Base-by-base conservation (phyloP, 2,113 vertebrate species). In the Nerophis lumbriciformis region DNA sequence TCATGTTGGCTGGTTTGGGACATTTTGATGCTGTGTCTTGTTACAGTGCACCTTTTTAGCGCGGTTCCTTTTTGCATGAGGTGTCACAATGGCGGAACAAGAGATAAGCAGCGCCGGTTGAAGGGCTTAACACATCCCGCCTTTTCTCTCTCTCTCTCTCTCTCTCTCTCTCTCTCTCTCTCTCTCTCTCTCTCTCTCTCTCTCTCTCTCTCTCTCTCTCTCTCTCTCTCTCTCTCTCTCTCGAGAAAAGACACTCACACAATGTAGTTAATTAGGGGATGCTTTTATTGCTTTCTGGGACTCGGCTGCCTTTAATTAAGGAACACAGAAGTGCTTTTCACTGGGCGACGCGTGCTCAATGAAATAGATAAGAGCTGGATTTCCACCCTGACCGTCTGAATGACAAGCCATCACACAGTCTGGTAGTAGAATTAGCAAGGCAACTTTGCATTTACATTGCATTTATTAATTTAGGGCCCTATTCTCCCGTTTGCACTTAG, bases 211-310 rank as follows among this genome's bases (percentile, higher is more conserved):
- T 39, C n/a, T 15, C 53, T 38, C 0, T 69, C 44, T 71, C 65
- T 71, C 28, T 36, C n/a, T 15, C 53, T 39, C n/a, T 15, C 53
- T 38, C 10, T 52, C 47, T 65, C 54, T 73, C 77, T 54, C 1
- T 6, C 21, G 73, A 85, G 75, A 78, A 72, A 79, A 76, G 81
- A 83, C 81, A 79, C 72, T 83, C 73, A 36, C 75, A 85, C 84
- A 87, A 82, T 84, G 75, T 78, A 76, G 83, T 90, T 89, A 89
- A 90, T 91, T 90, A 90, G 80, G 67, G 48, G 77, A 86, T 64
- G 76, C 83, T 89, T 85, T 88, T 83, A 88, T 87, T 82, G 85
- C 86, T 88, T 88, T 89, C 80, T 82, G 83, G 83, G 84, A 85
- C 83, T 88, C 73, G 58, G 77, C 81, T 80, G 76, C 21, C 72